These are phyloP conservation scores for Eristalis pertinax DNA, from an alignment of 2,888 invertebrate species.

Conservation along the genomic window DNA sequence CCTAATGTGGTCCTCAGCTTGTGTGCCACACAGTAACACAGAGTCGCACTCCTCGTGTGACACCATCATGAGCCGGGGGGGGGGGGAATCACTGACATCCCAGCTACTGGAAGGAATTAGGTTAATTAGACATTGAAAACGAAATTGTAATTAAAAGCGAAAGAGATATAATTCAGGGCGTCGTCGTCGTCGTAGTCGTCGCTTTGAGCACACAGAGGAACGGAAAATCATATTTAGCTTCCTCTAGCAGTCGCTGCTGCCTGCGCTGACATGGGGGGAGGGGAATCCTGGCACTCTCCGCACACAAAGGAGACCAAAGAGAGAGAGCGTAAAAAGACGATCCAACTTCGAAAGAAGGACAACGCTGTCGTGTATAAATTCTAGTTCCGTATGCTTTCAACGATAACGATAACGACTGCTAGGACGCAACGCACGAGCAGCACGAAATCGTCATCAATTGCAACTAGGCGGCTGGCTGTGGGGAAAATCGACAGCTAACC, in stretches of 20 bases:
- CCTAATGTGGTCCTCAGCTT: constrained; percentile 48
- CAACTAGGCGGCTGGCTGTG: not conserved
- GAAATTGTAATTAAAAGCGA: constrained; percentile 72
- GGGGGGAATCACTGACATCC: constrained; percentile 40
- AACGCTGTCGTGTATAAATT: constrained; percentile 15
- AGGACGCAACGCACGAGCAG: constrained; percentile 2
- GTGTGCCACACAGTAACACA: constrained; percentile 20
- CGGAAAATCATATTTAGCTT: constrained; percentile 58
- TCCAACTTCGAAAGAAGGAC: constrained; percentile 10
- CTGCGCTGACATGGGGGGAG: constrained; percentile 16
- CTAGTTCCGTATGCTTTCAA: constrained; percentile 52
- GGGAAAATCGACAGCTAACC: constrained; percentile 35
- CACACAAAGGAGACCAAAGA: constrained; percentile 25
- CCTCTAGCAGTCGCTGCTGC: constrained; percentile 34
- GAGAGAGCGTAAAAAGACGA: not conserved
- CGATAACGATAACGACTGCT: constrained; percentile 2
- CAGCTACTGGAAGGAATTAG: constrained; percentile 65
- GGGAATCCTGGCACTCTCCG: not conserved
- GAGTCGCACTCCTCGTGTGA: constrained; percentile 17
- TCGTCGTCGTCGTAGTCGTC: constrained; percentile 18
- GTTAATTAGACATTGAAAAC: constrained; percentile 71
- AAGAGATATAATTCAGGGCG: constrained; percentile 60
- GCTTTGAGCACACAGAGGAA: constrained; percentile 38
- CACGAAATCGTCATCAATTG: constrained; percentile 35
- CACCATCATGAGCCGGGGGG: not conserved